Percentiles rank a stretch among this genome's conserved stretches.
These are phyloP conservation scores for Helicoverpa armigera DNA, from an alignment of 1,140 invertebrate species.

Conservation along the genomic window DNA sequence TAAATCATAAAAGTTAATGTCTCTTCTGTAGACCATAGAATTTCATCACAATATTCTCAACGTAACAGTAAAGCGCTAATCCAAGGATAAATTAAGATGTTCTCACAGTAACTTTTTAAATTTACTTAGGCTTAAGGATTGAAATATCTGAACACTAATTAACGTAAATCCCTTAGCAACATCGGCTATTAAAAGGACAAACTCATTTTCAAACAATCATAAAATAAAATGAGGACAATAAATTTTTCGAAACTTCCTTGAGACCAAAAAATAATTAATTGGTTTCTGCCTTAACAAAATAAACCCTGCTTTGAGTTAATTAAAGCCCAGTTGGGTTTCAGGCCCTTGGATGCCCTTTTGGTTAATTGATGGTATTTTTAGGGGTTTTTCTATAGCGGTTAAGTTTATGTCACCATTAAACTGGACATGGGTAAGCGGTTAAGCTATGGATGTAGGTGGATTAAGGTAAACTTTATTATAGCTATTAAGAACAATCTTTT, in stretches of 20 bases:
- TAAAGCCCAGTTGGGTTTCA: constrained; percentile 41
- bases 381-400: constrained; percentile 28
- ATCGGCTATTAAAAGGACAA: constrained; percentile 11
- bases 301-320: constrained; percentile 45
- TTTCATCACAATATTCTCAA: too few relatives aligned
- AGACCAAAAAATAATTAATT: constrained; percentile 50
- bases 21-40: too few relatives aligned
- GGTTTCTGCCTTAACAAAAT: constrained; percentile 49
- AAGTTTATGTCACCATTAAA: not conserved
- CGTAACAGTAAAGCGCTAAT: too few relatives aligned
- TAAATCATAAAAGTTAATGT: too few relatives aligned
- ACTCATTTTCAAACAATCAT: constrained; percentile 43
- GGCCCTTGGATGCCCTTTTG: constrained; percentile 18
- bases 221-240: constrained; percentile 39
- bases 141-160: not conserved
- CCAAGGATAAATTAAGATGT: too few relatives aligned
- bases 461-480: too few relatives aligned
- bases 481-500: too few relatives aligned
- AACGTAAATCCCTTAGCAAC: constrained; percentile 4
- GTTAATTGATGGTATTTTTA: constrained; percentile 51
- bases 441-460: too few relatives aligned
- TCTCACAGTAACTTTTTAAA: too few relatives aligned
- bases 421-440: not conserved
- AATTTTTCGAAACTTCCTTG: constrained; percentile 37
- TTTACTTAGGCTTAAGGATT: too few relatives aligned